Evolutionary conservation across 2,888 invertebrate genomes (phyloP).

Genomic region (Automeris io): DNA sequence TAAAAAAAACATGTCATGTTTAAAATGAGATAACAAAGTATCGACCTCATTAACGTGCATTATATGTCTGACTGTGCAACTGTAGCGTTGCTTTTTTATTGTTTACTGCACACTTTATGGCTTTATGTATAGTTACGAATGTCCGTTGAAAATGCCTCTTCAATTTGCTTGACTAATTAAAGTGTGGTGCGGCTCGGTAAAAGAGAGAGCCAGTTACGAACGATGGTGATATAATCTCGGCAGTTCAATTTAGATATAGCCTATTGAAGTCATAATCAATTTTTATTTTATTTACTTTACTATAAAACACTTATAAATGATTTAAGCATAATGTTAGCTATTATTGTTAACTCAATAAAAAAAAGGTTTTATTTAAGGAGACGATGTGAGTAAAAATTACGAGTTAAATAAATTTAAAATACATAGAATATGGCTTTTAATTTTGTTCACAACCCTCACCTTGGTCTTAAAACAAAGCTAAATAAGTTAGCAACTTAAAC

Average conservation of each 20-base stretch:
- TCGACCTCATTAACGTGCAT: too few relatives aligned
- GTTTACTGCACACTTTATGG: background rate
- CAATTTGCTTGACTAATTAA: conserved; percentile 5
- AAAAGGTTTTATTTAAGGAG: too few relatives aligned
- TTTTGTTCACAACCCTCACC: background rate
- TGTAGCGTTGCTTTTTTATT: background rate
- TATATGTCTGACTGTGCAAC: too few relatives aligned
- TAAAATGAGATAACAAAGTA: too few relatives aligned
- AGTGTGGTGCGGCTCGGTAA: conserved; percentile 5
- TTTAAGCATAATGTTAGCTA: too few relatives aligned
- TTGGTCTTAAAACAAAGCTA: background rate
- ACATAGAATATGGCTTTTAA: background rate
- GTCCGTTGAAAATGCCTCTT: background rate
- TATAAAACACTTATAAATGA: too few relatives aligned
- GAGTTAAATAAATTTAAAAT: background rate
- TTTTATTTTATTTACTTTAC: too few relatives aligned
- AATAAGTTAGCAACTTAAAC: conserved; percentile 1
- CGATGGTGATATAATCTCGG: background rate
- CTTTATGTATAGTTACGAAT: background rate
- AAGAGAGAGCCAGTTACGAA: conserved; percentile 11
- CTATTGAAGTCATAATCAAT: too few relatives aligned
- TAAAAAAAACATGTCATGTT: too few relatives aligned
- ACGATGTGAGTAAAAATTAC: background rate
- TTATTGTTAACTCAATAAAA: too few relatives aligned
- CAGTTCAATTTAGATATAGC: background rate